A percentile compares a stretch with the other conserved stretches of the same genome.
These are phyloP conservation scores for Phylloscopus whistleri DNA, from an alignment of 2,113 vertebrate species.

Conservation along the genomic window DNA sequence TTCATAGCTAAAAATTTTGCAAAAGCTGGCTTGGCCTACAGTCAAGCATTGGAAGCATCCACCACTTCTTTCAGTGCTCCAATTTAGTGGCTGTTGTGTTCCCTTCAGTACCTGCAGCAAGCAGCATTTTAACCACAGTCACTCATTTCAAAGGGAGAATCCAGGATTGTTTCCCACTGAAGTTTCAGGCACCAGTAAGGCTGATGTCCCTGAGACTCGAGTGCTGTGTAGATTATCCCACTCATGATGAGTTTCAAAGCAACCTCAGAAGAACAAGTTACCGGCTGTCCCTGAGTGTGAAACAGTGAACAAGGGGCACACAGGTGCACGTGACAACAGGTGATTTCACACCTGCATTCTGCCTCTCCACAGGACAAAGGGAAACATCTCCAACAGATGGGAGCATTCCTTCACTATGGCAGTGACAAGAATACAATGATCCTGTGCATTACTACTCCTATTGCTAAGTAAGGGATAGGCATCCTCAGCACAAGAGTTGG, in stretches of 20 bases:
- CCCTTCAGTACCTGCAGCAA: not conserved
- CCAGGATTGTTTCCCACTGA: not conserved
- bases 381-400: not conserved
- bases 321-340: not conserved
- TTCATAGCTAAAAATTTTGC: not conserved
- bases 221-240: not conserved
- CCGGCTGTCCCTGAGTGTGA: not conserved
- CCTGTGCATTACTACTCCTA: not conserved
- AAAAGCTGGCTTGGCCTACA: not conserved
- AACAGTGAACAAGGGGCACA: not conserved
- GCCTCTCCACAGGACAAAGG: not conserved
- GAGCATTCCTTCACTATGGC: not conserved
- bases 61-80: not conserved
- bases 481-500: not conserved
- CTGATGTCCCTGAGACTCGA: not conserved
- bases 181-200: not conserved
- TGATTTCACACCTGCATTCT: not conserved
- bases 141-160: not conserved
- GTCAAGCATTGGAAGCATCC: not conserved
- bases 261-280: not conserved
- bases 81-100: not conserved
- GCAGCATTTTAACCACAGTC: not conserved
- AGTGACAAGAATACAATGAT: not conserved
- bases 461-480: not conserved
- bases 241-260: not conserved